A percentile compares a stretch with the other conserved stretches of the same genome.
Evolutionary conservation across 2,797 vertebrate genomes (phyloP).

Genomic region (Sebastiscus tertius): DNA sequence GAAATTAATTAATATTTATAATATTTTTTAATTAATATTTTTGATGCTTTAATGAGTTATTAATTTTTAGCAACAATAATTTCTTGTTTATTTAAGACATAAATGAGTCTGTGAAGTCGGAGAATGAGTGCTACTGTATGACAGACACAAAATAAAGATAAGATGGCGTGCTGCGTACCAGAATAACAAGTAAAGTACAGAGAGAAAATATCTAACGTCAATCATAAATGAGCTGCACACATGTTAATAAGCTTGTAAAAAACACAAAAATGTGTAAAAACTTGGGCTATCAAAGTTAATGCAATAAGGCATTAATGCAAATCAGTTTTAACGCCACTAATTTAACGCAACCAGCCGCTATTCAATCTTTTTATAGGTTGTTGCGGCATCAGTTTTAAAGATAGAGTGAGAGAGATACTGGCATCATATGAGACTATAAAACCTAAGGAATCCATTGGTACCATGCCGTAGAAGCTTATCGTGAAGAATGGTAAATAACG

Average conservation of each 20-base stretch:
- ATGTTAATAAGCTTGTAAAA: neutral
- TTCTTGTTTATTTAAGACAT: neutral
- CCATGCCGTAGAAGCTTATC: too few species aligned
- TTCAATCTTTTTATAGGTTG: too few species aligned
- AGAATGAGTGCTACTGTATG: neutral
- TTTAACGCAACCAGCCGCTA: too few species aligned
- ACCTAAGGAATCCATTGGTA: too few species aligned
- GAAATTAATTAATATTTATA: neutral
- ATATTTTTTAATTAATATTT: neutral
- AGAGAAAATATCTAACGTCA: neutral
- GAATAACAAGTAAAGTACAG: neutral
- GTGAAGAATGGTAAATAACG: rapidly evolving
- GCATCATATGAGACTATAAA: too few species aligned
- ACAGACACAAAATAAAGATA: neutral
- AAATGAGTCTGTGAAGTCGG: neutral
- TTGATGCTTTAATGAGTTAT: neutral
- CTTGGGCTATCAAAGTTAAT: too few species aligned
- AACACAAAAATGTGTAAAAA: neutral
- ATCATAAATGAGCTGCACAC: neutral
- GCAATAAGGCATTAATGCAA: too few species aligned
- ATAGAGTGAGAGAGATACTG: too few species aligned
- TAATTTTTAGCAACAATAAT: neutral
- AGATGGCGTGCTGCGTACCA: rapidly evolving
- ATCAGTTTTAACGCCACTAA: too few species aligned
- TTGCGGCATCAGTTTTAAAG: too few species aligned